Base-by-base conservation (phyloP, 1,140 invertebrate genomes). In the Tetraneura akinire region DNA sequence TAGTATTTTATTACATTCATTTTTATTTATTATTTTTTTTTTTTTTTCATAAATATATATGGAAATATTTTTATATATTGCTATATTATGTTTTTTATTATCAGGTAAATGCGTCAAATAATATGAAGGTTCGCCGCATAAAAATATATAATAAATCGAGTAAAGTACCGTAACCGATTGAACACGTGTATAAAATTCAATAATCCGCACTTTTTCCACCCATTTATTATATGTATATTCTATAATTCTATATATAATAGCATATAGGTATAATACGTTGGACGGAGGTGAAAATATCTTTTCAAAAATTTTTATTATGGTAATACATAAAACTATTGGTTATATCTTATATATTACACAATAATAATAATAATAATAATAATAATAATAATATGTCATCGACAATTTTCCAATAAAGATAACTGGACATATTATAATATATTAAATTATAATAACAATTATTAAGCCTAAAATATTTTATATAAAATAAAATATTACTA, bases 301-400 rank as follows among this genome's bases (percentile, higher is more conserved):
- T 47, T 68, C 13, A 23, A 68, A 23, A 47, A 68, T 47, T 47
- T 68, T 68, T 68, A 68, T 68, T 47, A 68, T 26, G 42, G 42
- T 47, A 68, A 68, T 68, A n/a, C n/a, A 68, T 68, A 68, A 68
- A 68, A 68, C 21, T 23, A 21, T 68, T 45, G 13, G 66, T 16
- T n/a, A n/a, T n/a, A n/a, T n/a, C 21, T 68, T 16, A 68, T 68
- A n/a, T n/a, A 16, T 68, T 16, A 68, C 47, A 68, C 13, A 47
- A 45, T 14, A n/a, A n/a, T n/a, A n/a, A n/a, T n/a, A n/a, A n/a
- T n/a, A n/a, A n/a, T n/a, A n/a, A n/a, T n/a, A n/a, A n/a, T n/a
- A n/a, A n/a, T n/a, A n/a, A n/a, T n/a, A n/a, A n/a, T n/a, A n/a
- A n/a, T 37, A 37, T 37, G 32, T 37, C 8, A 37, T 37, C 32